Base-by-base conservation (phyloP, 2,113 vertebrate genomes). In the Garra rufa region DNA sequence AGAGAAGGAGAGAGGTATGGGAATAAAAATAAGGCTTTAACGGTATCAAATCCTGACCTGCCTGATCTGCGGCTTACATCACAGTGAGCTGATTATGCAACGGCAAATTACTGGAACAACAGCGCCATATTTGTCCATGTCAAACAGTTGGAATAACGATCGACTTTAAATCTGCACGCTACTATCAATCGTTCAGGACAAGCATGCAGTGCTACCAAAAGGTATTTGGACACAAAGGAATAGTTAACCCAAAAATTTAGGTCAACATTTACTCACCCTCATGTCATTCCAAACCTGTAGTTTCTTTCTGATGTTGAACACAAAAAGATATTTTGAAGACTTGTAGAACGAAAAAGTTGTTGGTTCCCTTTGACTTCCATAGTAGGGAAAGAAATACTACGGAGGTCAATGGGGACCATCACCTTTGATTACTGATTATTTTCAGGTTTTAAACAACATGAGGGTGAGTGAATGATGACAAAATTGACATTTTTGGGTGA, bases 41-140 rank as follows among this genome's bases (percentile, higher is more conserved):
- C 19, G 0, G 24, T 15, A 9, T 69, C 38, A 46, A 80, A 80
- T 48, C 77, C 30, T 84, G 63, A 84, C 44, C 55, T 28, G 44
- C 13, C 6, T 38, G 48, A 55, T 28, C 59, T 59, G 9, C 10
- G n/a, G n/a, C n/a, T 71, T 55, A 82, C 52, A 43, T 75, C 52
- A 46, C 41, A 83, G 52, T n/a, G 24, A 44, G 44, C 9, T 10
- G 57, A 75, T 81, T 80, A 85, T 5, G 26, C 61, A 78, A 83
- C 38, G 50, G 48, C 28, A 19, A 24, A 63, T 65, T 73, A 87
- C 17, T 48, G 76, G 14, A 81, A 83, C 48, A 34, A 28, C 15
- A 44, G 61, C 1, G n/a, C 38, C 43, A 52, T 15, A 48, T 43
- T 70, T 77, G 65, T 21, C n/a, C 48, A 76, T 65, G 26, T 9